These are phyloP conservation scores for Saguinus midas DNA, from an alignment of 2,113 vertebrate species.

Conservation along the genomic window DNA sequence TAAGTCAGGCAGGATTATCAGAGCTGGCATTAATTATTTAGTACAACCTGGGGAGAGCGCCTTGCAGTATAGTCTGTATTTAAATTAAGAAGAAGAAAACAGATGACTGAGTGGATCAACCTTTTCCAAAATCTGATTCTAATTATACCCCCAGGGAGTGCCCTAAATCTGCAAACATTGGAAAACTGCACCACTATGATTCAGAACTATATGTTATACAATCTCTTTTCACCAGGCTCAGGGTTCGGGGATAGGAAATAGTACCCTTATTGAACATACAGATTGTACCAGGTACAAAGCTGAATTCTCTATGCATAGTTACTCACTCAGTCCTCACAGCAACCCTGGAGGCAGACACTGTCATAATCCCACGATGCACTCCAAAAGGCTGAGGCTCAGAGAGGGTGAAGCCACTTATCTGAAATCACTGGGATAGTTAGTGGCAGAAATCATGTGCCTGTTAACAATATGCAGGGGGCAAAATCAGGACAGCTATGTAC, in stretches of 20 bases:
- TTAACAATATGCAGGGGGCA: background rate
- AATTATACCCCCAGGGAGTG: background rate
- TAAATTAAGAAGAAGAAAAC: background rate
- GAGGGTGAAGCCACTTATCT: background rate
- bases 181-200: background rate
- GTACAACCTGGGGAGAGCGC: background rate
- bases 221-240: background rate
- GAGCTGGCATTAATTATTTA: background rate
- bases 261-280: background rate
- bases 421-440: background rate
- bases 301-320: background rate
- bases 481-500: background rate
- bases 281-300: background rate
- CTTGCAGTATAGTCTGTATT: background rate
- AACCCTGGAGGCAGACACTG: background rate
- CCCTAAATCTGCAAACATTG: background rate
- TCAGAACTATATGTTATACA: background rate
- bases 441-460: background rate
- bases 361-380: background rate
- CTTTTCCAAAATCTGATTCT: constrained; percentile 5
- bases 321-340: background rate
- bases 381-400: background rate
- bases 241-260: background rate
- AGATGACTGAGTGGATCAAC: background rate
- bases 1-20: background rate